Evolutionary conservation across 1,140 invertebrate genomes (phyloP).

Genomic region (Hetaerina americana): DNA sequence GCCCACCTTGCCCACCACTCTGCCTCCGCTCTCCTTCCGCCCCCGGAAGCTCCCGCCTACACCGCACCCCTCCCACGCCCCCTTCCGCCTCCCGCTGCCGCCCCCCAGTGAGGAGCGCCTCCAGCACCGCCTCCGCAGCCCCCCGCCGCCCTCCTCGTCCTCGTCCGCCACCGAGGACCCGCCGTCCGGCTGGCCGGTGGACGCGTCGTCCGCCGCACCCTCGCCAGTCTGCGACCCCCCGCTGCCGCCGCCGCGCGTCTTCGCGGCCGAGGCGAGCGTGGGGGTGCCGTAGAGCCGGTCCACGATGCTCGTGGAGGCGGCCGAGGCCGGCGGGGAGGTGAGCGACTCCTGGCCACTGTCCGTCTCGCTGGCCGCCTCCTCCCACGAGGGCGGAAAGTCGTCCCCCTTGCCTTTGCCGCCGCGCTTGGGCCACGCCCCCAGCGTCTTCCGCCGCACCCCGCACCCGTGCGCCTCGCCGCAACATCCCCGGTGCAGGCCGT

Average conservation of each 20-base stretch:
- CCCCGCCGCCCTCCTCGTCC: neutral
- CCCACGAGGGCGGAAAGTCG: neutral
- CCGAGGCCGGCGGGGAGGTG: slow-evolving; percentile 10
- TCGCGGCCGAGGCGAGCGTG: slow-evolving; percentile 41
- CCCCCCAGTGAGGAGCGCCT: neutral
- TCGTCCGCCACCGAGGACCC: neutral
- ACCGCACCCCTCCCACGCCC: neutral
- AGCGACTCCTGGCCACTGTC: slow-evolving; percentile 15
- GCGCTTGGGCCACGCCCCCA: neutral
- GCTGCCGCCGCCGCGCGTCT: slow-evolving; percentile 37
- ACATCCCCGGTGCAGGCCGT: slow-evolving; percentile 47
- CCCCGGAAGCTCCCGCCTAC: neutral
- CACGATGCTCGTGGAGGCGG: slow-evolving; percentile 7
- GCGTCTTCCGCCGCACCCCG: slow-evolving; percentile 34
- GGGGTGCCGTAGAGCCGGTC: slow-evolving; percentile 36
- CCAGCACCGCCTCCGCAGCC: neutral
- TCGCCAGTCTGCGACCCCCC: no score
- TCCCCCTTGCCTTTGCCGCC: neutral
- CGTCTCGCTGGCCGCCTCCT: slow-evolving; percentile 2
- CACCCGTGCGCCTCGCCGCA: slow-evolving; percentile 55
- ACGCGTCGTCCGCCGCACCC: slow-evolving; percentile 10
- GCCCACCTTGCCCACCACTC: neutral
- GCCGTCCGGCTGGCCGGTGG: no score
- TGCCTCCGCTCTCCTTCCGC: neutral
- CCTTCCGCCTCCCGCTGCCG: neutral